These are phyloP conservation scores for Tinea semifulvella DNA, from an alignment of 2,888 invertebrate species.

Conservation along the genomic window DNA sequence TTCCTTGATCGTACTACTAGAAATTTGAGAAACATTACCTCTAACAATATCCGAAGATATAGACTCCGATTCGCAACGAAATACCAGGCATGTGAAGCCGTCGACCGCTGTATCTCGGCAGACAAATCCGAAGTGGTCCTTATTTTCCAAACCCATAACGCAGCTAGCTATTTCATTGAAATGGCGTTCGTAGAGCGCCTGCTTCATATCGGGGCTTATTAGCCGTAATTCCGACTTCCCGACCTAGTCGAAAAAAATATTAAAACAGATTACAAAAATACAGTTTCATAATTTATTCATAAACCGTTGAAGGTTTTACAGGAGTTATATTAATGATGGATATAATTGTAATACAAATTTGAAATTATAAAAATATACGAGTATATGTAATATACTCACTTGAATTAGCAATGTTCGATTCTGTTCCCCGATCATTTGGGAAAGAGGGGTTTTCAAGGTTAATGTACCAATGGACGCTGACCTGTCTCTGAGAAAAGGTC, in stretches of 20 bases:
- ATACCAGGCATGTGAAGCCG: constrained; percentile 80
- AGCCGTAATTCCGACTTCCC: constrained; percentile 87
- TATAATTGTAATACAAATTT: too few relatives aligned
- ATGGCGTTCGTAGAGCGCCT: constrained; percentile 85
- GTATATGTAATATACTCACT: too few relatives aligned
- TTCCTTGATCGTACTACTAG: too few relatives aligned
- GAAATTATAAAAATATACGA: too few relatives aligned
- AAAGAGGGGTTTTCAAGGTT: constrained; percentile 49
- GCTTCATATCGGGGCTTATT: constrained; percentile 93
- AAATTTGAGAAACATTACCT: too few relatives aligned
- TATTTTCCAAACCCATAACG: constrained; percentile 80
- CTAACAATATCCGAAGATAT: constrained; percentile 84
- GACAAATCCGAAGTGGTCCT: constrained; percentile 94
- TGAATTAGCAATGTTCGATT: constrained; percentile 95
- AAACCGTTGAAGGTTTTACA: too few relatives aligned
- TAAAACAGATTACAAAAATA: too few relatives aligned
- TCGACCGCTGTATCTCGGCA: constrained; percentile 77
- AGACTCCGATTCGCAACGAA: constrained; percentile 85
- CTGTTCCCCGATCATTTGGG: constrained; percentile 70
- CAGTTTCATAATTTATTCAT: too few relatives aligned
- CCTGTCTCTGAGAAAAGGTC: constrained; percentile 59
- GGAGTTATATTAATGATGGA: too few relatives aligned
- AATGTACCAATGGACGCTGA: constrained; percentile 71
- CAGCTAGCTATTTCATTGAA: constrained; percentile 91
- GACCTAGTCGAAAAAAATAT: too few relatives aligned